A percentile compares a stretch with the other conserved stretches of the same genome.
These are phyloP conservation scores for Nannobrachium achirus DNA, from an alignment of 2,113 vertebrate species.

Conservation along the genomic window DNA sequence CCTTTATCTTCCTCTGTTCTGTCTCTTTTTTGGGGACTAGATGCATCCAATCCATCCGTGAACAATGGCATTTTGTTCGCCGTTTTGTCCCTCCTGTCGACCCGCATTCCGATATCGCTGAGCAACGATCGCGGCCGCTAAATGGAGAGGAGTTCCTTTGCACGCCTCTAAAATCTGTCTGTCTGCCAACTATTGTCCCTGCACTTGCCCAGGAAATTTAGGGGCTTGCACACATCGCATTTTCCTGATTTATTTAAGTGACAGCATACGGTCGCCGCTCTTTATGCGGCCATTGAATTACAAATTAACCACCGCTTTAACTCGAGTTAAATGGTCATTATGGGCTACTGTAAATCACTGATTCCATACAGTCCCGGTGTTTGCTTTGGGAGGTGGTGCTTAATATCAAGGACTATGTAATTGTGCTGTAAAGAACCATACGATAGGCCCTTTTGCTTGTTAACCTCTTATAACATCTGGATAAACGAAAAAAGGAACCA, in stretches of 20 bases:
- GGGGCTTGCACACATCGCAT: constrained; percentile 63
- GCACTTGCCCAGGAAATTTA: constrained; percentile 70
- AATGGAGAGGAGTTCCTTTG: constrained; percentile 68
- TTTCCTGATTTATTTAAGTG: constrained; percentile 80
- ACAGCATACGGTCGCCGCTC: constrained; percentile 59
- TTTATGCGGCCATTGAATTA: constrained; percentile 70
- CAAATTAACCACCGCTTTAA: constrained; percentile 66
- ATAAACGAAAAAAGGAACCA: too few relatives aligned
- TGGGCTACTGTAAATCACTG: constrained; percentile 75
- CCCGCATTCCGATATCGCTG: constrained; percentile 86
- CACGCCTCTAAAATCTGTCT: constrained; percentile 29
- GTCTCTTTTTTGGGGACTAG: constrained; percentile 79
- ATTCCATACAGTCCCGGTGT: constrained; percentile 26
- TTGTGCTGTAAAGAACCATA: not conserved
- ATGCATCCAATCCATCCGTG: constrained; percentile 81
- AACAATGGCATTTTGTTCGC: constrained; percentile 93
- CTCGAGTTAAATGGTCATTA: constrained; percentile 62
- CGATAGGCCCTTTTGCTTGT: too few relatives aligned
- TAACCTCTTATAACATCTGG: too few relatives aligned
- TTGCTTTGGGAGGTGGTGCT: constrained; percentile 13
- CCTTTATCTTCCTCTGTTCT: constrained; percentile 60
- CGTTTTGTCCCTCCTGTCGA: constrained; percentile 85
- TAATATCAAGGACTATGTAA: constrained; percentile 22
- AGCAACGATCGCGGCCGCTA: constrained; percentile 71
- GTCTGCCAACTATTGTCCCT: constrained; percentile 63